A percentile compares a stretch with the other conserved stretches of the same genome.
These are phyloP conservation scores for Heterochromis multidens DNA, from an alignment of 2,113 vertebrate genomes.

Conservation along the genomic window DNA sequence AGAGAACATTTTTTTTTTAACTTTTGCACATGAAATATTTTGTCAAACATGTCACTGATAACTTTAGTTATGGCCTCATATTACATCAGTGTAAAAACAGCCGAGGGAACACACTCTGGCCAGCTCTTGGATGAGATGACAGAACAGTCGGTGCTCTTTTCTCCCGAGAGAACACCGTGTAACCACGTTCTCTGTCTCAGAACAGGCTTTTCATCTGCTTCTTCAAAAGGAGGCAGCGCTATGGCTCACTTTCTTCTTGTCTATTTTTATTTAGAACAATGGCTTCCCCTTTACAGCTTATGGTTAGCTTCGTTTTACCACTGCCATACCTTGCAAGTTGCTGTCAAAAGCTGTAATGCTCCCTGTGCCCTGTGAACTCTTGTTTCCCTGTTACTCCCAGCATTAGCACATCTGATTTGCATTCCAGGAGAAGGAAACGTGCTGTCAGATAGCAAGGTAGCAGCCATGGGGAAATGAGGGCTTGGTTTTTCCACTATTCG, in stretches of 20 bases:
- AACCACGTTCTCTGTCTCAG: slow-evolving; percentile 9
- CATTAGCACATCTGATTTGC: slow-evolving; percentile 1
- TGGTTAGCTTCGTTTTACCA: background rate
- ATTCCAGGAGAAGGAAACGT: background rate
- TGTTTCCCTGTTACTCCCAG: background rate
- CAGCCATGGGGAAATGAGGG: background rate
- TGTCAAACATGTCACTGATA: background rate
- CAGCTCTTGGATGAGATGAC: slow-evolving; percentile 12
- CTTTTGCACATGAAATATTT: background rate
- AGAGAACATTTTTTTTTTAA: background rate
- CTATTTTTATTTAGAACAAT: slow-evolving; percentile 22
- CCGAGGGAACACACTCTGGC: background rate
- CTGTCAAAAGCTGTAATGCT: slow-evolving; percentile 25
- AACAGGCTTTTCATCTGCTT: slow-evolving; percentile 18
- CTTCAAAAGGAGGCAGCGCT: slow-evolving; percentile 22
- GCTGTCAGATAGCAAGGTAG: background rate
- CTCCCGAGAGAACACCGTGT: slow-evolving; percentile 10
- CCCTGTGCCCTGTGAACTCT: background rate
- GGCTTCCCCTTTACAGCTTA: background rate
- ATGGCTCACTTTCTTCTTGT: slow-evolving; percentile 12
- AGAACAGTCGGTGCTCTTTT: background rate
- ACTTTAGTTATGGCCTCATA: background rate
- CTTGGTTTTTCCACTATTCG: background rate
- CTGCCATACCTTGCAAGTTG: slow-evolving; percentile 9
- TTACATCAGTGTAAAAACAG: background rate